phyloP scores from a whole-genome alignment of 2,797 vertebrate genomes.

The Danio choprae region DNA sequence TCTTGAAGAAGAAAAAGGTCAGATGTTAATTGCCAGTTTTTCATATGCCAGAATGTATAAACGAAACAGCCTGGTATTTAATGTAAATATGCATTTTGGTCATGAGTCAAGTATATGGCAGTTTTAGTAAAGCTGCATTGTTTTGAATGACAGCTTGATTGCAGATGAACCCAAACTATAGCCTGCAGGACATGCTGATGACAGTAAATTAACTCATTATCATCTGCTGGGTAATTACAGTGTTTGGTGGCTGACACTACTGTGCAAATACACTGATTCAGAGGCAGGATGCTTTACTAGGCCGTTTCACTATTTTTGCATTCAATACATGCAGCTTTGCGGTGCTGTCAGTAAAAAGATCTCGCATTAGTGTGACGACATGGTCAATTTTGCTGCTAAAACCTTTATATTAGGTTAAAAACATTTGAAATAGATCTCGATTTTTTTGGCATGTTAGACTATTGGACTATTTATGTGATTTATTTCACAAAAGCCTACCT shows the following conservation, averaged over 20 bases:
- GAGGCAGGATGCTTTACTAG: not conserved
- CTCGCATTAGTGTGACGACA: not conserved
- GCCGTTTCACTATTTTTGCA: not conserved
- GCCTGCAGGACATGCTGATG: constrained; percentile 16
- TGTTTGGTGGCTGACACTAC: constrained; percentile 13
- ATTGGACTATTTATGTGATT: not conserved
- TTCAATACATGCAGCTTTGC: not conserved
- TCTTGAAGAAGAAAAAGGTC: constrained; percentile 2
- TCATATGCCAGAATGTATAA: not conserved
- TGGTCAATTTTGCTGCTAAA: not conserved
- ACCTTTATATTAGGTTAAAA: not conserved
- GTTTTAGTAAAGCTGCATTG: constrained; percentile 26
- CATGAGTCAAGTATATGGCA: constrained; percentile 8
- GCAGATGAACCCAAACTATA: constrained; percentile 29
- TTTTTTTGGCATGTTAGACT: not conserved
- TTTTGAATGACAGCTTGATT: constrained; percentile 27
- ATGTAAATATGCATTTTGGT: constrained; percentile 7
- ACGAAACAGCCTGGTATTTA: not conserved
- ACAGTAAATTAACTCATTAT: constrained; percentile 41
- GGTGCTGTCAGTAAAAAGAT: constrained; percentile 8
- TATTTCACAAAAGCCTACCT: not conserved
- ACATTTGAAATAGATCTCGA: not conserved
- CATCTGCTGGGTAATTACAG: constrained; percentile 38
- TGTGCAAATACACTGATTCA: constrained; percentile 17
- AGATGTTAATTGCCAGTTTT: not conserved